These are phyloP conservation scores for Graphium colonna DNA, from an alignment of 2,888 invertebrate genomes.

Conservation along the genomic window DNA sequence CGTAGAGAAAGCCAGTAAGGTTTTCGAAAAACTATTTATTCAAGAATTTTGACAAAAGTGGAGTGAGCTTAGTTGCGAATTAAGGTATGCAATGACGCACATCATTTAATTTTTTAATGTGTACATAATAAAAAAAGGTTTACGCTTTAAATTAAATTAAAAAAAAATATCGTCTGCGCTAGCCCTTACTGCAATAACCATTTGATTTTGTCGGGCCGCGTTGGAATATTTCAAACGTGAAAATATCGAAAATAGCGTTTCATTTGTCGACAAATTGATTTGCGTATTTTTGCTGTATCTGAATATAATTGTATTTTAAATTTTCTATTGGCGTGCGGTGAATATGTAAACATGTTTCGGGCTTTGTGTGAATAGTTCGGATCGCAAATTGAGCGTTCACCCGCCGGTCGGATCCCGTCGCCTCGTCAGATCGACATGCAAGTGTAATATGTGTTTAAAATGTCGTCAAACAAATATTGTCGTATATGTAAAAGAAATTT, in stretches of 20 bases:
- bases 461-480: conserved; percentile 1
- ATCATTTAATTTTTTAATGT: no score
- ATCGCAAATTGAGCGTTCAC: conserved; percentile 46
- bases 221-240: neutral
- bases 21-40: no score
- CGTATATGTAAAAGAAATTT: no score
- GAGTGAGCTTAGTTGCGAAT: no score
- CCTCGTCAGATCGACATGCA: conserved; percentile 29
- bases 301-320: conserved; percentile 1
- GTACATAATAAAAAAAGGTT: no score
- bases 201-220: neutral
- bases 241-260: neutral
- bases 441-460: neutral
- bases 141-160: no score
- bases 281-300: neutral
- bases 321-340: neutral
- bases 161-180: no score
- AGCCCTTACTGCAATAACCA: neutral
- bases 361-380: conserved; percentile 25
- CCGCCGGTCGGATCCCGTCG: conserved; percentile 32
- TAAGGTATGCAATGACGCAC: no score
- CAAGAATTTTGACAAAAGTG: no score
- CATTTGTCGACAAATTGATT: neutral
- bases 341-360: neutral
- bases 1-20: no score